Base-by-base conservation (phyloP, 2,888 invertebrate species). In the Pimpla rufipes region DNA sequence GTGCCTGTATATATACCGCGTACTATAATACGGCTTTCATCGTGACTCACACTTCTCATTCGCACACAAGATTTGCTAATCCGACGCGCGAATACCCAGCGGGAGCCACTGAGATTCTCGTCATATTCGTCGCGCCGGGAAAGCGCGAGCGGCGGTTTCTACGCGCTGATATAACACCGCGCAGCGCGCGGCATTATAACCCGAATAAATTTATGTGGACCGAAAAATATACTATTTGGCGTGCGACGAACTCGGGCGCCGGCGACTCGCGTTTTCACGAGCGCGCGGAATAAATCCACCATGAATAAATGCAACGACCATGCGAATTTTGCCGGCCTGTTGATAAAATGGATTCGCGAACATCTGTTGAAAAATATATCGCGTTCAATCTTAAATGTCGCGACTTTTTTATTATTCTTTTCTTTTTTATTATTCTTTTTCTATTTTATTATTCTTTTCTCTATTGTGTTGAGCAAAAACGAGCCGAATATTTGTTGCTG, bases 241-340 rank as follows among this genome's bases (percentile, higher is more conserved):
- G 50, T 35, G 18, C 4, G 23, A 6, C 2, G 40, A 52, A 16
- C 7, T 37, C 40, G 1, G 13, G 7, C 21, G 37, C 6, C 10
- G 71, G 11, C 29, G 42, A 73, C 45, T 57, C 57, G n/a, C 52
- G n/a, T 57, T 75, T 62, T 55, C 45, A 55, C 37, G 62, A 45
- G 42, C 52, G 67, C 47, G 16, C 11, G 52, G 37, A 62, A 62
- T 62, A 59, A 35, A 35, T 6, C 52, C 52, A 74, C 62, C 52
- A 79, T 79, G 79, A 82, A 82, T 82, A 59, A 82, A 82, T 82
- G 68, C 74, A 78, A 57, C 74, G 70, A 23, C 70, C 45, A 52
- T 21, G 21, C 45, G 47, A 11, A 70, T 78, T 78, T 42, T 42
- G 21, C 42, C 23, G 59, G 59, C 6, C 18, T 55, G 55, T 74